Evolutionary conservation across 2,888 invertebrate species (phyloP), one percentile per base, ranked within the genome.

Genomic region (Xanthia togata): DNA sequence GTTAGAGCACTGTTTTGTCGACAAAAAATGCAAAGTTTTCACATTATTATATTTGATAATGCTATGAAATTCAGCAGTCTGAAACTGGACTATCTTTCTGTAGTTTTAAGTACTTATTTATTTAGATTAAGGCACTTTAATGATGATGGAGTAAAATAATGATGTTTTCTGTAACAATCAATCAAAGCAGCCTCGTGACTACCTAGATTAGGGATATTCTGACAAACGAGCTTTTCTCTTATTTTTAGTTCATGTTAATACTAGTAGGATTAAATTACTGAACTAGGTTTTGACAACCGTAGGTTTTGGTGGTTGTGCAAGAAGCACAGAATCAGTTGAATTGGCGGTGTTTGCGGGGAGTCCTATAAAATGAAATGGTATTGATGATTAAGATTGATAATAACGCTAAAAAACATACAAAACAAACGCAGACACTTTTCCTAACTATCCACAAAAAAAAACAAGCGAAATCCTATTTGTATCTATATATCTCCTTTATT

Each of bases 401-500:
- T 31, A 26, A 38, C 4, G 17, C 17, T 0, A 3, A 26, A 60
- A 73, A 47, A 17, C n/a, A 20, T 62, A 59, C 50, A 23, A 69
- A 57, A 59, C 50, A 71, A 69, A 62, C 31, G 14, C 47, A 55
- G 79, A 70, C 55, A 70, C 41, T 63, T 41, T 64, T 26, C 20
- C n/a, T 5, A 59, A 59, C 60, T 50, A 73, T 53, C 38, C 8
- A 17, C 17, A 79, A 67, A 79, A 83, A n/a, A 75, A 78, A 80
- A 79, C 57, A 59, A 72, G 35, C 47, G 11, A 67, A 81, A 81
- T 81, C 62, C 78, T 81, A 83, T 76, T 81, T 76, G 75, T 72
- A 73, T 78, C 77, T 78, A 76, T 82, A 57, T 57, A 57, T n/a
- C 53, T 35, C 17, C n/a, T 88, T 82, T 87, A 88, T 91, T 90